Base-by-base conservation (phyloP, 1,140 invertebrate species). In the Drosophila bifasciata region DNA sequence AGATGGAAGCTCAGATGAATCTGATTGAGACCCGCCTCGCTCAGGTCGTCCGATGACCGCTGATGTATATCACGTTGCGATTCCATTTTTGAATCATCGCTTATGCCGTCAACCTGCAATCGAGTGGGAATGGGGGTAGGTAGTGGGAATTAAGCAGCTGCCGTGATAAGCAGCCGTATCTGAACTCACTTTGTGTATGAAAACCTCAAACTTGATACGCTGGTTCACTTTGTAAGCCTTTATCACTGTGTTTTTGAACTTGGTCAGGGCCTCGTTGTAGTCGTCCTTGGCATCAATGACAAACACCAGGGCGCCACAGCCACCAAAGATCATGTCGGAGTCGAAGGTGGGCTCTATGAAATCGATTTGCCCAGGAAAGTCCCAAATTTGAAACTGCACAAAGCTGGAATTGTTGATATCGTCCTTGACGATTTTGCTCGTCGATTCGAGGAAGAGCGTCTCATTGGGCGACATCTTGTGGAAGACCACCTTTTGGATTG, bases 401-500 rank as follows among this genome's bases (percentile, higher is more conserved):
- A 99, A 99, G 81, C 98, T 99, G 66, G 98, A 94, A 76, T 99
- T 99, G 73, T 98, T 96, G 64, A 97, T 97, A 93, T 99, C 97
- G 93, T 99, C 98, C 93, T 99, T 99, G 3, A 98, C 96, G 75
- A 99, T 98, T 94, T 99, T 98, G 91, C 98, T 99, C 57, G 98
- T 99, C 76, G 97, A 98, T 92, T 99, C 99, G 40, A 99, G 93
- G 85, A 99, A 99, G n/a, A 99, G 93, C 3, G 99, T 99, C 93
- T 99, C 99, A 93, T 99, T 99, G 7, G 99, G 99, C 9, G 98
- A 99, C 97, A 99, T 99, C 93, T 99, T 99, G 90, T 99, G 98
- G 93, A 99, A 99, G 11, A 99, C 99, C 7, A 99, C 99, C 94
- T 99, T 99, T 92, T 99, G 97, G 90, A 99, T 99, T 2, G 99